These are phyloP conservation scores for Pelochelys cantorii DNA, from an alignment of 2,797 vertebrate genomes.

Conservation along the genomic window DNA sequence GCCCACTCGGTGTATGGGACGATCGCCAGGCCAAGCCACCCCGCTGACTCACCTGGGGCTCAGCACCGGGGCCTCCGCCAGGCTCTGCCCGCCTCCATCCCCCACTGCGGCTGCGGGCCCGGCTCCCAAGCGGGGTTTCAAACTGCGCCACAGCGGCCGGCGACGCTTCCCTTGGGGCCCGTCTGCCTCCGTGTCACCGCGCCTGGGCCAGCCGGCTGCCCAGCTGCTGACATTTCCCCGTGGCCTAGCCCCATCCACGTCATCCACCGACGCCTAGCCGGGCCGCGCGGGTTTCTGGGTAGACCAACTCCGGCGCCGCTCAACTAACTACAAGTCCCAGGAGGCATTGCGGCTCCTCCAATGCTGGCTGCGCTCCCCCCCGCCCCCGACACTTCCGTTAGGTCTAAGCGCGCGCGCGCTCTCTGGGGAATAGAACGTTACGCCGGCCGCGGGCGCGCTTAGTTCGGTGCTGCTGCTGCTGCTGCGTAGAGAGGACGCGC, in stretches of 20 bases:
- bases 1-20: not conserved
- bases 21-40: not conserved
- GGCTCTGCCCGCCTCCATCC: not conserved
- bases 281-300: rapidly evolving
- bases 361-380: not conserved
- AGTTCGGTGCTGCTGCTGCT: not conserved
- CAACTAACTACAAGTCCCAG: constrained; percentile 57
- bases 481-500: not conserved
- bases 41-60: not conserved
- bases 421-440: constrained; percentile 42
- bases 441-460: not conserved
- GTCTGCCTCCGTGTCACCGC: not conserved
- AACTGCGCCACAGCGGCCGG: rapidly evolving
- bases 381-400: not conserved
- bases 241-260: not conserved
- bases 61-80: not conserved
- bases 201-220: not conserved
- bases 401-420: constrained; percentile 12
- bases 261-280: not conserved
- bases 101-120: not conserved
- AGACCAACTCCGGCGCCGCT: rapidly evolving
- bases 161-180: not conserved
- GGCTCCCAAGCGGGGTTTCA: not conserved
- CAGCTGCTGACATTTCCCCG: not conserved
- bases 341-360: not conserved